phyloP scores from a whole-genome alignment of 2,888 invertebrate species.

The Aproaerema taeniolella region DNA sequence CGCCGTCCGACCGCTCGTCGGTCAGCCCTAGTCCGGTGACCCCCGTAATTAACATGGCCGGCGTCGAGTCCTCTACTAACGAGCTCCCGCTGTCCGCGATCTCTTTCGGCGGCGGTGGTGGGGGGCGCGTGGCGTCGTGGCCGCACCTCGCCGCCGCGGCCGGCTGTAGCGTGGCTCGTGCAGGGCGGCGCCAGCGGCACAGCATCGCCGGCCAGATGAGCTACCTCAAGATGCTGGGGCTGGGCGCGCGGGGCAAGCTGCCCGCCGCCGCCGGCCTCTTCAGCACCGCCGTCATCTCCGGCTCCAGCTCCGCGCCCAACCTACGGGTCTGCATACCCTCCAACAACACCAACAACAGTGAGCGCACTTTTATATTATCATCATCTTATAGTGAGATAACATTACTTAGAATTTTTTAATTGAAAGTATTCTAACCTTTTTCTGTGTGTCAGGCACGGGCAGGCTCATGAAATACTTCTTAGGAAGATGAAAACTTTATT shows the following conservation, averaged over 20 bases:
- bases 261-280: slow-evolving; percentile 87
- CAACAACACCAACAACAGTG: slow-evolving; percentile 85
- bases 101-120: slow-evolving; percentile 51
- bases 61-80: slow-evolving; percentile 80
- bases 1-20: slow-evolving; percentile 32
- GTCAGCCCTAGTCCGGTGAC: slow-evolving; percentile 48
- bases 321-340: slow-evolving; percentile 91
- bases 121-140: slow-evolving; percentile 35
- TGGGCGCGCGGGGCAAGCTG: slow-evolving; percentile 79
- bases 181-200: slow-evolving; percentile 93
- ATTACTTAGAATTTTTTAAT: too few species aligned
- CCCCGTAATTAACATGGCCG: slow-evolving; percentile 57
- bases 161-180: slow-evolving; percentile 54
- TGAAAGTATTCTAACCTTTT: too few species aligned
- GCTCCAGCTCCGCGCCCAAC: slow-evolving; percentile 94
- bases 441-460: too few species aligned
- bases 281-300: slow-evolving; percentile 97
- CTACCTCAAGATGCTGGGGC: slow-evolving; percentile 93
- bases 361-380: slow-evolving; percentile 43
- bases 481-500: too few species aligned
- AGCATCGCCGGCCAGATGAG: slow-evolving; percentile 97
- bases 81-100: slow-evolving; percentile 81
- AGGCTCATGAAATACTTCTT: too few species aligned
- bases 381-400: neutral
- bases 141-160: slow-evolving; percentile 35